Evolutionary conservation across 2,113 vertebrate genomes (phyloP), one percentile per base, ranked within the genome.

Genomic region (Channa maculata): DNA sequence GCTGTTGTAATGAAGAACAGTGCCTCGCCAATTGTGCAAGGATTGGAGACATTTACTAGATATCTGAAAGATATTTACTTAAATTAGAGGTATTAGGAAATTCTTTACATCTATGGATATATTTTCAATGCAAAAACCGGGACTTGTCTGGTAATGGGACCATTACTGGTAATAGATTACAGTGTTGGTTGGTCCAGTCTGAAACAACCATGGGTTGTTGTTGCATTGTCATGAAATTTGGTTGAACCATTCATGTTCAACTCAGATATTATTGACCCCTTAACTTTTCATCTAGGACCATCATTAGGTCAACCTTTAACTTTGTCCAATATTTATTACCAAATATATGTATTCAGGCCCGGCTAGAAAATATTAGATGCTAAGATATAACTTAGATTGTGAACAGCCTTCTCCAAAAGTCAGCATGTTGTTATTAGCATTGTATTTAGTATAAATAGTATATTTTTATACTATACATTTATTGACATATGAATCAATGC

Each of bases 1-100:
- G 84, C 76, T 6, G 57, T 60, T 13, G 34, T 88, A 77, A 81
- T 68, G 79, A 69, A 63, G 68, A 78, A 41, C 82, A 81, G 77
- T 34, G 65, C 66, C 44, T 60, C 37, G 57, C 86, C 48, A 65
- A 8, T 6, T 44, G 34, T 68, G 41, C 24, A 36, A 71, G 65
- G 46, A 64, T 48, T 43, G 49, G 33, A 86, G 73, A 80, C 11
- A 6, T 78, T 70, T 72, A 39, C 59, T 60, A 43, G 55, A 59
- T 62, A 37, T 75, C 66, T 59, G 41, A 14, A 70, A 66, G 38
- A 77, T 49, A 71, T 43, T 14, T 11, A 38, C 39, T 2, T 55
- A 11, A 14, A 62, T 58, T 44, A 24, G 43, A 64, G 2, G 7
- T 38, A 51, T 10, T 58, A 39, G 48, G 3, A 2, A 24, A 45